Evolutionary conservation across 1,140 invertebrate genomes (phyloP).

Genomic region (Lutraria rhynchaena): DNA sequence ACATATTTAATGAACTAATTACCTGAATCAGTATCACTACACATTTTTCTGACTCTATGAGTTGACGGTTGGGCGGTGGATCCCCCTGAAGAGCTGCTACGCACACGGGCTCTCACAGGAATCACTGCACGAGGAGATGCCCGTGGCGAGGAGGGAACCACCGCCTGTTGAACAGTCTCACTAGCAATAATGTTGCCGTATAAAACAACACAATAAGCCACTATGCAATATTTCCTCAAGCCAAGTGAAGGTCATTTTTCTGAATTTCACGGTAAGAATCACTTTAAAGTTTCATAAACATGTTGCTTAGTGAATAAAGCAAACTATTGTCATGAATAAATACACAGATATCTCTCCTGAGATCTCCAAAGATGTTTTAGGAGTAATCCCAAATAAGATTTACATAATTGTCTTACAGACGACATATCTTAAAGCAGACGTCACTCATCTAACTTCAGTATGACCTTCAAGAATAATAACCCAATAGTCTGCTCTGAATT

Average conservation of each 20-base stretch:
- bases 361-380: constrained; percentile 23
- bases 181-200: constrained; percentile 55
- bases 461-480: constrained; percentile 56
- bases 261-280: constrained; percentile 9
- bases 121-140: constrained; percentile 29
- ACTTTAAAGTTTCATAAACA: too few relatives aligned
- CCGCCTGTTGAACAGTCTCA: constrained; percentile 47
- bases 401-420: constrained; percentile 49
- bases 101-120: constrained; percentile 8
- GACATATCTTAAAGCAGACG: constrained; percentile 37
- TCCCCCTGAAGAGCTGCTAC: constrained; percentile 35
- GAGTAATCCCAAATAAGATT: constrained; percentile 33
- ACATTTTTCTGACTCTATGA: constrained; percentile 44
- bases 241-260: constrained; percentile 20
- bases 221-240: constrained; percentile 4
- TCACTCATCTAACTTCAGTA: constrained; percentile 40
- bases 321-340: constrained; percentile 20
- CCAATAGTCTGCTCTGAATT: constrained; percentile 10
- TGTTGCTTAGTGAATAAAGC: too few relatives aligned
- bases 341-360: constrained; percentile 25
- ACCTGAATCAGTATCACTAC: constrained; percentile 50
- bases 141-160: constrained; percentile 45
- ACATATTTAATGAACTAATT: background rate
- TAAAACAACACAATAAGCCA: background rate
- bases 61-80: constrained; percentile 49